phyloP scores from a whole-genome alignment of 1,140 invertebrate species.

The Anthonomus grandis region DNA sequence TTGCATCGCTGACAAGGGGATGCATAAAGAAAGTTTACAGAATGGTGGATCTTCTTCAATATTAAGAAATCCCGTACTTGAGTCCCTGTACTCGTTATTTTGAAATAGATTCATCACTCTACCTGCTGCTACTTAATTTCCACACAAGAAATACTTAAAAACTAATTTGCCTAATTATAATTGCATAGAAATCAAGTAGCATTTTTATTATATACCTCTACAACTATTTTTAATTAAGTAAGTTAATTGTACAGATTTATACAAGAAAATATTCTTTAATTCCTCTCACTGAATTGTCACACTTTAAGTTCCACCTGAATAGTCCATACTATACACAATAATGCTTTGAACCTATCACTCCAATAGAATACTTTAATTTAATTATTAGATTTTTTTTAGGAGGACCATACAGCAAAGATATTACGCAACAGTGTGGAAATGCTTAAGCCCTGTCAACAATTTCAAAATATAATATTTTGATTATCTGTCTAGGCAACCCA shows the following conservation, averaged over 20 bases:
- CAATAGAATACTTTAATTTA: neutral
- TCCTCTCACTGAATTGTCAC: constrained; percentile 24
- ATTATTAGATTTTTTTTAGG: neutral
- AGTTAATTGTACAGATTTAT: constrained; percentile 13
- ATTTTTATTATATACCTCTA: no score
- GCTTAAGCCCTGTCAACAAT: no score
- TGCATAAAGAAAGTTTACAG: neutral
- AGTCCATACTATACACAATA: no score
- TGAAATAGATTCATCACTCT: neutral
- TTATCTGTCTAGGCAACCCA: no score
- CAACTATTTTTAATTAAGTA: neutral
- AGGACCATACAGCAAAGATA: neutral
- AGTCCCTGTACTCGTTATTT: neutral
- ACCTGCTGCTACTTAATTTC: neutral
- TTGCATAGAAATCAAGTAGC: constrained; percentile 9
- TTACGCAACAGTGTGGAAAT: neutral
- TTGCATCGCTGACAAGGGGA: no score
- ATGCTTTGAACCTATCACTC: constrained; percentile 11
- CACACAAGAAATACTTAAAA: neutral
- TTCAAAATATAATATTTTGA: no score
- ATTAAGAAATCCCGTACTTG: neutral
- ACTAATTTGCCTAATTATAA: neutral
- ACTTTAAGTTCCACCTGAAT: constrained; percentile 8
- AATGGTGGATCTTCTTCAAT: neutral
- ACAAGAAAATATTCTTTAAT: constrained; percentile 5